Base-by-base conservation (phyloP, 2,888 invertebrate genomes). In the Nymphalis c-album region DNA sequence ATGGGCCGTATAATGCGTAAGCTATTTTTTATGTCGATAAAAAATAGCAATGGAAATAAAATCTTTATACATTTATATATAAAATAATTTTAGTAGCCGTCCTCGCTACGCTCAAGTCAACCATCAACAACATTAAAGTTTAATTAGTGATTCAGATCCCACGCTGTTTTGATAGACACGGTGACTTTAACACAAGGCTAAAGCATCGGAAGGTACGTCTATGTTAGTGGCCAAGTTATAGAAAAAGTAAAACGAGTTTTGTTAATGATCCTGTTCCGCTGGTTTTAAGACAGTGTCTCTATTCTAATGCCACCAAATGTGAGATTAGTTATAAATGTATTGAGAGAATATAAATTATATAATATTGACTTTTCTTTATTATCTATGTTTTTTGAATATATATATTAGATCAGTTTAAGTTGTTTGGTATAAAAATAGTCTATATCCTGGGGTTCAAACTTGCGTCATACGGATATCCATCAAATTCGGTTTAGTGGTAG, bases 211-310 rank as follows among this genome's bases (percentile, higher is more conserved):
- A 69, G 62, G 60, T 68, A 68, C 60, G 69, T 69, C 66, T 57
- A 59, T 68, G 65, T 72, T 71, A 71, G 63, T 72, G 72, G 71
- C 69, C 71, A 64, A 64, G 65, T 63, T 69, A 75, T 74, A 74
- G 77, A 83, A 82, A 80, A 76, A 60, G 66, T 63, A n/a, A 76
- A 83, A 84, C 83, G 61, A 77, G 82, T 84, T 85, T 68, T 68
- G 60, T 72, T 76, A 77, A 77, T 78, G 77, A 78, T 76, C 75
- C 75, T 75, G 79, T 76, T 77, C 73, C 71, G 69, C 75, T 57
- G 63, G 71, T 66, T 69, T 69, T 60, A 8, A 60, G 51, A 70
- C 67, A 65, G 51, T 59, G 59, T 59, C 26, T 60, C 48, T 55
- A 67, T 58, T 47, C 35, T 60, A 58, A 40, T 48, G 64, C 48